phyloP scores from a whole-genome alignment of 2,113 vertebrate species.

The Ctenodactylus gundi region DNA sequence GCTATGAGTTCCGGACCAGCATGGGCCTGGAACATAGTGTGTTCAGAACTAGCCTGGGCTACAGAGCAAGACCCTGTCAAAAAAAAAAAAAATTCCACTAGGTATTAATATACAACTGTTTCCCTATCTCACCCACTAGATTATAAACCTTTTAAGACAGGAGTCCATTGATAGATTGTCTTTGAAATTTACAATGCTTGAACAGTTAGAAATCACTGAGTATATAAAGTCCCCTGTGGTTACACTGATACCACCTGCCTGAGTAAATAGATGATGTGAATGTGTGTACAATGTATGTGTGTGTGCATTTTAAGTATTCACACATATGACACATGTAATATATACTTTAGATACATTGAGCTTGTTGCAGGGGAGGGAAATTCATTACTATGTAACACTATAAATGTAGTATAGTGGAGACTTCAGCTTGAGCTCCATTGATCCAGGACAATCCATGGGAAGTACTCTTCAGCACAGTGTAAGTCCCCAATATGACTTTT shows the following conservation, averaged over 20 bases:
- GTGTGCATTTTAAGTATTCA: not conserved
- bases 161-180: not conserved
- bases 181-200: not conserved
- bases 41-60: no score
- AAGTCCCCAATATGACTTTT: not conserved
- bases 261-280: not conserved
- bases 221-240: not conserved
- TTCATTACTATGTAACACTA: not conserved
- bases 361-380: not conserved
- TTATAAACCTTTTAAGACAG: not conserved
- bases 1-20: no score
- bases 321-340: not conserved
- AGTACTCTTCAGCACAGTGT: not conserved
- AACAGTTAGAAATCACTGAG: not conserved
- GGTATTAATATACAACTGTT: not conserved
- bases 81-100: no score
- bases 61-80: no score
- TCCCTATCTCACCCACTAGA: not conserved
- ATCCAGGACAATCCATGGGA: not conserved
- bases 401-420: not conserved
- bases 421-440: not conserved
- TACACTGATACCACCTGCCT: not conserved
- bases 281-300: not conserved
- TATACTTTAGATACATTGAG: not conserved
- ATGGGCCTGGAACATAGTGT: no score